phyloP scores from a whole-genome alignment of 1,140 invertebrate species.

The Calosoma granatense region DNA sequence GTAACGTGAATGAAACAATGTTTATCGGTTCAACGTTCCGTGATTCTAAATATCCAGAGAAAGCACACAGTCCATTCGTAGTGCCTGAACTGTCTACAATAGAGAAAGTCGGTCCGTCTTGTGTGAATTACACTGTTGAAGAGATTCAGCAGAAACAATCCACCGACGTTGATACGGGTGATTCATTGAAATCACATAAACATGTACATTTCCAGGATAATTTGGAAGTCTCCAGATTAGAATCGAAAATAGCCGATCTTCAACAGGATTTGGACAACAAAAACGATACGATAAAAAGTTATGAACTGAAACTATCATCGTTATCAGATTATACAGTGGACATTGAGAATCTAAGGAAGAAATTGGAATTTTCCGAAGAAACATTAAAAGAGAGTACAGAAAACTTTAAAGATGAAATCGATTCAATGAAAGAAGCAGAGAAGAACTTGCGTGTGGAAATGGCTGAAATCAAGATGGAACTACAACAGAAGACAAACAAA shows the following conservation, averaged over 20 bases:
- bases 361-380: slow-evolving; percentile 41
- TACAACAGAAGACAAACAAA: slow-evolving; percentile 45
- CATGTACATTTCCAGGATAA: slow-evolving; percentile 28
- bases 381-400: slow-evolving; percentile 41
- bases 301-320: neutral
- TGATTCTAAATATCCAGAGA: neutral
- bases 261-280: neutral
- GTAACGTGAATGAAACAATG: slow-evolving; percentile 39
- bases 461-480: slow-evolving; percentile 41
- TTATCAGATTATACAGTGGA: slow-evolving; percentile 19
- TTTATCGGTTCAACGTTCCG: slow-evolving; percentile 29
- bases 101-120: slow-evolving; percentile 19
- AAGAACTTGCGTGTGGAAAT: slow-evolving; percentile 44
- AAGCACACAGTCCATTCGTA: slow-evolving; percentile 6
- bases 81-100: slow-evolving; percentile 28
- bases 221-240: neutral
- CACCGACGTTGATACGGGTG: neutral
- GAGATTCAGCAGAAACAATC: slow-evolving; percentile 16
- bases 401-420: slow-evolving; percentile 45
- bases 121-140: slow-evolving; percentile 19
- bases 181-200: slow-evolving; percentile 28
- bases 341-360: slow-evolving; percentile 39
- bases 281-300: neutral
- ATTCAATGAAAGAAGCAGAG: slow-evolving; percentile 43
- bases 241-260: slow-evolving; percentile 9